Evolutionary conservation across 30 jellyfish, hydroid and myxozoan species (phyloP).

Genomic region (Rhopilema esculentum): DNA sequence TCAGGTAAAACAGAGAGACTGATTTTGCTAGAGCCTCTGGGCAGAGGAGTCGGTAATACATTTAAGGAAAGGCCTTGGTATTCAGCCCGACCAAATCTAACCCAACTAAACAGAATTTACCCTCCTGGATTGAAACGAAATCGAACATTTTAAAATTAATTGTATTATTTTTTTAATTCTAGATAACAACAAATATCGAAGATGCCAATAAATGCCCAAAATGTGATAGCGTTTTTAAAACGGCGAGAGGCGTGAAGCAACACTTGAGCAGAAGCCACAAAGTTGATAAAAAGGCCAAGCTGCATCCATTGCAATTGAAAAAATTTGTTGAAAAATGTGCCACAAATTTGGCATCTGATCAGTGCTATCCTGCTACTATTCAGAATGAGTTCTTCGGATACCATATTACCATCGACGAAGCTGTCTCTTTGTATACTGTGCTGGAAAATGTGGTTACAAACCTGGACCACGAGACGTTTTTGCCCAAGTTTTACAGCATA

Average conservation of each 20-base stretch:
- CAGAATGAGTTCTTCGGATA: conserved; percentile 19
- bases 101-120: neutral
- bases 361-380: conserved; percentile 42
- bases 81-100: neutral
- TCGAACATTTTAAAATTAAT: neutral
- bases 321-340: conserved; percentile 24
- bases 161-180: neutral
- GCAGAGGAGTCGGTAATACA: neutral
- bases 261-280: conserved; percentile 47
- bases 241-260: conserved; percentile 49
- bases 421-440: neutral
- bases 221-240: conserved; percentile 20
- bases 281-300: conserved; percentile 34
- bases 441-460: neutral
- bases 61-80: neutral
- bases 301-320: conserved; percentile 59
- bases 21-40: neutral
- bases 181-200: conserved; percentile 24
- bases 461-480: conserved; percentile 4
- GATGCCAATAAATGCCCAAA: conserved; percentile 17
- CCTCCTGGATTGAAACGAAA: neutral
- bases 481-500: neutral
- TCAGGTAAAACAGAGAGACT: neutral
- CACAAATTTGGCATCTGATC: conserved; percentile 21
- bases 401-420: neutral